A percentile compares a stretch with the other conserved stretches of the same genome.
phyloP scores from a whole-genome alignment of 2,113 vertebrate species.

The Eudyptes chrysolophus region DNA sequence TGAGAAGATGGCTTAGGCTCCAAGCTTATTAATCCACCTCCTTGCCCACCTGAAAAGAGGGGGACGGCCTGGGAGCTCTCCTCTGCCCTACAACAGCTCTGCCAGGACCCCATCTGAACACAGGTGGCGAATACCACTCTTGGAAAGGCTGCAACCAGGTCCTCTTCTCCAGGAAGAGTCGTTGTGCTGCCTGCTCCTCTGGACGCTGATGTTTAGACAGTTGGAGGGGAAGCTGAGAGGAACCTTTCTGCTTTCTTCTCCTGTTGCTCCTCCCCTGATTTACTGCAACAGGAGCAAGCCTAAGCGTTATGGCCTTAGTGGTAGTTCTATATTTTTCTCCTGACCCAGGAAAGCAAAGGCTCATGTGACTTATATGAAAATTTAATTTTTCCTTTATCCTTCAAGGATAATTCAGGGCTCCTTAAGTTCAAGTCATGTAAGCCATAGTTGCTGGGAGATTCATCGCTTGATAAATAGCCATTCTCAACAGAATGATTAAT shows the following conservation, averaged over 20 bases:
- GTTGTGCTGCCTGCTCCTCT: not conserved
- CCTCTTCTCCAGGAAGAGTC: not conserved
- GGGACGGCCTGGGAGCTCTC: not conserved
- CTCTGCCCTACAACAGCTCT: not conserved
- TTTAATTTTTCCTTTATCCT: not conserved
- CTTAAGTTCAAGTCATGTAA: slow-evolving; percentile 11
- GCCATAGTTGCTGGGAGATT: not conserved
- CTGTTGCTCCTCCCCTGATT: not conserved
- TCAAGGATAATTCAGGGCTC: not conserved
- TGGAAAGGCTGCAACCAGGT: not conserved
- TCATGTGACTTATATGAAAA: not conserved
- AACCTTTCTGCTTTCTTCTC: not conserved
- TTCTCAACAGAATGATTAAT: slow-evolving; percentile 31
- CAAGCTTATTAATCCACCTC: not conserved
- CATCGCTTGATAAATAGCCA: not conserved
- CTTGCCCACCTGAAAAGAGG: not conserved
- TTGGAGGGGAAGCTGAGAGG: not conserved
- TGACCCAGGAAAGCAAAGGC: not conserved
- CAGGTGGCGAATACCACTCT: not conserved
- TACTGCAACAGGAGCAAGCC: not conserved
- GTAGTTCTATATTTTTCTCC: not conserved
- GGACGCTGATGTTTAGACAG: not conserved
- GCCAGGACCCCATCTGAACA: rapidly evolving
- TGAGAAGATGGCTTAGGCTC: not conserved
- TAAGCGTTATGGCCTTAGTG: not conserved